Conservation (phyloP, 2,888 invertebrate species). For the Agrypnus murinus region DNA sequence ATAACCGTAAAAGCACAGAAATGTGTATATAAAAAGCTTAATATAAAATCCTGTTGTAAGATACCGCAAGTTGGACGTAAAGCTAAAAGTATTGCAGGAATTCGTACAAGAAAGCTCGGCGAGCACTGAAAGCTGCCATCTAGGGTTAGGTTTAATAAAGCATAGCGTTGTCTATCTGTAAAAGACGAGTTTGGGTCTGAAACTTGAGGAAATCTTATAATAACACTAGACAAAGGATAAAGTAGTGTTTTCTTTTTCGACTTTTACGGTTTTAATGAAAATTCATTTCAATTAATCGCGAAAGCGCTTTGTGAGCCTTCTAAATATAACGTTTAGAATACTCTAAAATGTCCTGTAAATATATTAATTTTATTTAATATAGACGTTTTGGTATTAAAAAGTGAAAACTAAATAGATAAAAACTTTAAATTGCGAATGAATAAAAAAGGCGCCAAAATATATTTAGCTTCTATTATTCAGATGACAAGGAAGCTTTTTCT, state of each 20-base stretch:
- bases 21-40: too few species aligned
- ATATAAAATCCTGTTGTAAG: neutral
- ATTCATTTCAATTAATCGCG: too few species aligned
- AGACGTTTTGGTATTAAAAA: too few species aligned
- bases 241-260: neutral
- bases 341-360: too few species aligned
- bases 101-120: neutral
- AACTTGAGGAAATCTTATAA: neutral
- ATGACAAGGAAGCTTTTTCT: neutral
- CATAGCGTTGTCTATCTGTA: slow-evolving; percentile 2
- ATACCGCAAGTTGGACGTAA: neutral
- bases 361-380: too few species aligned
- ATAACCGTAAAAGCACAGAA: too few species aligned
- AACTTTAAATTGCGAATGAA: neutral
- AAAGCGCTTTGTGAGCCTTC: too few species aligned
- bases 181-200: slow-evolving; percentile 4
- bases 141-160: slow-evolving; percentile 12
- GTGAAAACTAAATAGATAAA: too few species aligned
- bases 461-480: neutral
- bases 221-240: neutral
- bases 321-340: too few species aligned
- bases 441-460: neutral
- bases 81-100: slow-evolving; percentile 5
- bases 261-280: neutral
- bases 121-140: slow-evolving; percentile 20